A percentile compares a stretch with the other conserved stretches of the same genome.
phyloP scores from a whole-genome alignment of 2,888 invertebrate genomes.

The Desoria tigrina region DNA sequence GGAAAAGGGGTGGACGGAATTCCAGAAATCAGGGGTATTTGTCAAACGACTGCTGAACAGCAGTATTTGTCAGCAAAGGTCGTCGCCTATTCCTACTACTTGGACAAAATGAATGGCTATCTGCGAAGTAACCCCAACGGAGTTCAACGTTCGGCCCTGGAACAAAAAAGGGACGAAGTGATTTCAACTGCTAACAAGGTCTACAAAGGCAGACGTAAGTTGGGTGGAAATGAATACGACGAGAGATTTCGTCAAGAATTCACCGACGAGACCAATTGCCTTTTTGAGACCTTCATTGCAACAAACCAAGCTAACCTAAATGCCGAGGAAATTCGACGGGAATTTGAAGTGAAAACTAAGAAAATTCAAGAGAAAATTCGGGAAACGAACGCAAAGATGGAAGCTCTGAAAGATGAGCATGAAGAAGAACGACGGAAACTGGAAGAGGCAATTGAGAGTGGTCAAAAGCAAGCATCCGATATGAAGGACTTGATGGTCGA shows the following conservation, averaged over 20 bases:
- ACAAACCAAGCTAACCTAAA: not conserved
- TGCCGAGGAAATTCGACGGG: not conserved
- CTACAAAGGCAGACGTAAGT: too few relatives aligned
- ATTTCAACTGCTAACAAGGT: too few relatives aligned
- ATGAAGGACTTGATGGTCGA: not conserved
- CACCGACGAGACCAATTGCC: not conserved
- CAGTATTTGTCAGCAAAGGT: not conserved
- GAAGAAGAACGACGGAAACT: not conserved
- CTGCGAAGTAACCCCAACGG: too few relatives aligned
- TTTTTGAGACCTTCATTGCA: not conserved
- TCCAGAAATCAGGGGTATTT: not conserved
- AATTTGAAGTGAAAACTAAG: not conserved
- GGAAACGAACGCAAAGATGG: not conserved
- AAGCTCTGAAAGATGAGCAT: not conserved
- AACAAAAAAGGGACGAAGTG: too few relatives aligned
- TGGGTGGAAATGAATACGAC: constrained; percentile 5
- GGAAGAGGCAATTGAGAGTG: not conserved
- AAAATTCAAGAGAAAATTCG: not conserved
- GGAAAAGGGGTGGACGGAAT: not conserved
- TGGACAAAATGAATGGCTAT: too few relatives aligned
- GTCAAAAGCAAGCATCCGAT: not conserved
- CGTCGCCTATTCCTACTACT: constrained; percentile 5
- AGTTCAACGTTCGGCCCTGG: too few relatives aligned
- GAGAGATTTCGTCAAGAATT: constrained; percentile 3
- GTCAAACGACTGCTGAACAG: not conserved